phyloP scores from a whole-genome alignment of 2,888 invertebrate species.

The Meta bourneti region DNA sequence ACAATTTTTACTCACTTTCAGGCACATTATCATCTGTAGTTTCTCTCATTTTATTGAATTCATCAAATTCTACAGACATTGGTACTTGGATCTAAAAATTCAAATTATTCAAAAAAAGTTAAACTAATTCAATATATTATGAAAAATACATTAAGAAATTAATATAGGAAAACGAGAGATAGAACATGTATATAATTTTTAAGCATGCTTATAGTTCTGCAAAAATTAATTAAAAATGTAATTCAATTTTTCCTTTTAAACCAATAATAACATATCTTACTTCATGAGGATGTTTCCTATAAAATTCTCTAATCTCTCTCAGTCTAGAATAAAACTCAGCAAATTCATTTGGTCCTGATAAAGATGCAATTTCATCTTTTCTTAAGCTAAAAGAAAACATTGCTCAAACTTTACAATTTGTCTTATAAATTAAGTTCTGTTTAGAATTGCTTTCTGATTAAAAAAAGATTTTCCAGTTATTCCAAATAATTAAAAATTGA shows the following conservation, averaged over 20 bases:
- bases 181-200: neutral
- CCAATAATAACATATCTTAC: slow-evolving; percentile 81
- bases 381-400: slow-evolving; percentile 83
- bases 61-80: slow-evolving; percentile 98
- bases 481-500: slow-evolving; percentile 4
- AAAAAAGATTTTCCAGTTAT: neutral
- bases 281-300: slow-evolving; percentile 97
- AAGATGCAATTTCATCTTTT: slow-evolving; percentile 95
- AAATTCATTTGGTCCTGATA: slow-evolving; percentile 99
- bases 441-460: neutral
- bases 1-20: slow-evolving; percentile 84
- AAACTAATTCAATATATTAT: neutral
- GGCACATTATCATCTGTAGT: slow-evolving; percentile 88
- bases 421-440: neutral
- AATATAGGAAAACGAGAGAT: neutral
- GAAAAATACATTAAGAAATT: neutral
- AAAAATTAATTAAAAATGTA: neutral
- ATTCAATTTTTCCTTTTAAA: neutral
- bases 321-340: slow-evolving; percentile 97
- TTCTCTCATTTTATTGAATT: slow-evolving; percentile 92
- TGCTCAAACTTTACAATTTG: neutral
- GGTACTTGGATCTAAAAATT: slow-evolving; percentile 90
- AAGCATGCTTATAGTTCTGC: neutral
- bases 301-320: slow-evolving; percentile 97
- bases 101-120: neutral